Evolutionary conservation across 2,113 vertebrate species (phyloP).

Genomic region (Cochlearius cochlearius): DNA sequence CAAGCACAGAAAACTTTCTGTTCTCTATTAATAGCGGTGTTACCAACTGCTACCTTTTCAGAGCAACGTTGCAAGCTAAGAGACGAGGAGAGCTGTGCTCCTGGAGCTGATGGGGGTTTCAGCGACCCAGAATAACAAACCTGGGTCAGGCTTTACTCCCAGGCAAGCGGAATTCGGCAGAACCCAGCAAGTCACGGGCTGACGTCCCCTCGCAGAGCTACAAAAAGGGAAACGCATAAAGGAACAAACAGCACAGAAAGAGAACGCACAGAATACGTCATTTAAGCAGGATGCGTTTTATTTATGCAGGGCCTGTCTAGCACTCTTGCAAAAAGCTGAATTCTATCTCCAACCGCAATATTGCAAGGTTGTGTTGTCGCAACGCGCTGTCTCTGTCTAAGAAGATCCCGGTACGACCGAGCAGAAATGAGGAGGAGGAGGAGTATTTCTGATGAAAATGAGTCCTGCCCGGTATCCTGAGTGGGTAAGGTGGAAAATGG

Average conservation of each 20-base stretch:
- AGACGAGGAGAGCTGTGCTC: background rate
- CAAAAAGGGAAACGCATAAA: background rate
- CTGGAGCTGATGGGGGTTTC: background rate
- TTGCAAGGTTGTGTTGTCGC: background rate
- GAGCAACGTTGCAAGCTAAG: background rate
- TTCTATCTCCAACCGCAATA: background rate
- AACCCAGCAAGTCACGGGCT: background rate
- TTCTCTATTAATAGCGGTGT: background rate
- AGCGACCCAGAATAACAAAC: constrained; percentile 17
- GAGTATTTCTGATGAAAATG: background rate
- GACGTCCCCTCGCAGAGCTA: background rate
- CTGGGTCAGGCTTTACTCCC: background rate
- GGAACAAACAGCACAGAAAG: background rate
- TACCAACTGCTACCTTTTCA: background rate
- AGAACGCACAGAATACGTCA: background rate
- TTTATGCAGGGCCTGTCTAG: background rate
- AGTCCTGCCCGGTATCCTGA: background rate
- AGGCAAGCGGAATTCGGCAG: background rate
- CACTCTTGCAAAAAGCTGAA: background rate
- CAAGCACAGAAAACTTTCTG: background rate
- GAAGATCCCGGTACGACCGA: background rate
- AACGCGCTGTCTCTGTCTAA: background rate
- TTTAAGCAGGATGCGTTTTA: background rate
- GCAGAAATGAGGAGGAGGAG: background rate
- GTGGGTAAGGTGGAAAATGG: background rate